A percentile compares a stretch with the other conserved stretches of the same genome.
These are phyloP conservation scores for Eupithecia subumbrata DNA, from an alignment of 2,888 invertebrate species.

Conservation along the genomic window DNA sequence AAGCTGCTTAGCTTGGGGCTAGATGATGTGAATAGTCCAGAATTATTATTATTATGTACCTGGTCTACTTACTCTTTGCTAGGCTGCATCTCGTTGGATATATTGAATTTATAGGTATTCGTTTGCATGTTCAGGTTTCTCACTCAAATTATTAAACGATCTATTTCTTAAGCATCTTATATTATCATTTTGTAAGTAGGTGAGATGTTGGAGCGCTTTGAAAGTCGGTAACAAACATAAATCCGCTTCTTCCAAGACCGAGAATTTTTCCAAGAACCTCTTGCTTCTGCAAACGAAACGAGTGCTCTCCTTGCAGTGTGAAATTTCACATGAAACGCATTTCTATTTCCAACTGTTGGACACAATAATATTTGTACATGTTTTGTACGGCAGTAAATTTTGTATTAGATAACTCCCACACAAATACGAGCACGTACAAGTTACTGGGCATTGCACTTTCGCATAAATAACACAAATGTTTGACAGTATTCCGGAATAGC, in stretches of 20 bases:
- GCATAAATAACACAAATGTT: slow-evolving; percentile 45
- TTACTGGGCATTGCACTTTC: slow-evolving; percentile 45
- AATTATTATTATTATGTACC: no score
- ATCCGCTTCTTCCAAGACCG: slow-evolving; percentile 51
- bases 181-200: background rate
- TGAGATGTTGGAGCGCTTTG: background rate
- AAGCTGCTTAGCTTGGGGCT: no score
- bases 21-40: no score
- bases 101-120: no score
- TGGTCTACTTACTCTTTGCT: no score
- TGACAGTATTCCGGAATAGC: slow-evolving; percentile 44
- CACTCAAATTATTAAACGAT: no score
- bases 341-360: slow-evolving; percentile 22
- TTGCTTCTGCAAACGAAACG: slow-evolving; percentile 11
- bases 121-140: no score
- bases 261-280: slow-evolving; percentile 45
- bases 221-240: background rate
- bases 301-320: background rate
- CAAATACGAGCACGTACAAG: slow-evolving; percentile 35
- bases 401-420: slow-evolving; percentile 38
- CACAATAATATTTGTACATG: slow-evolving; percentile 28
- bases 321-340: slow-evolving; percentile 19
- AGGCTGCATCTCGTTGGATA: no score
- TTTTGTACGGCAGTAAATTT: slow-evolving; percentile 38
- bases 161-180: no score